Evolutionary conservation across 2,113 vertebrate species (phyloP), one percentile per base, ranked within the genome.

Genomic region (Misgurnus mizolepis): DNA sequence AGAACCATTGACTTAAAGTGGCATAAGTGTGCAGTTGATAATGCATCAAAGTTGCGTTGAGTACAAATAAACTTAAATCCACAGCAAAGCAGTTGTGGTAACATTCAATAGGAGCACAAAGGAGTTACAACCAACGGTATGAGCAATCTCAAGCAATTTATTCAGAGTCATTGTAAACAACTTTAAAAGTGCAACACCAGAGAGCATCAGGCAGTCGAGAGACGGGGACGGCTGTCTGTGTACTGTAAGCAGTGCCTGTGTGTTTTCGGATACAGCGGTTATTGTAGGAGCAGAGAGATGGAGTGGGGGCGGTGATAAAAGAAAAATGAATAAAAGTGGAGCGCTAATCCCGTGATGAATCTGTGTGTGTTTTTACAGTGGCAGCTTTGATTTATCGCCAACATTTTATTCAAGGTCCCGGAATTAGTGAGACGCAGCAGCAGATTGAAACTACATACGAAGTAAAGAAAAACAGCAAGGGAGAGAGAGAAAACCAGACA

Each of bases 331-430:
- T 86, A 90, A 90, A 91, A 89, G 83, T 85, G 71, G 88, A 90
- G 79, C 45, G 53, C 83, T 91, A 91, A 92, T 90, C 82, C 86
- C 34, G 85, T 92, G 90, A 91, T 91, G 88, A 89, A 92, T 92
- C 85, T 89, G 85, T 92, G 89, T 92, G 88, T 92, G 89, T 91
- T 91, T 91, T 92, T 85, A 82, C 82, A 58, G 77, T 91, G 90
- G 86, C 90, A 90, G 86, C 74, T 89, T 88, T 91, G 90, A 92
- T 93, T 92, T 91, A 93, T 91, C 88, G 88, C 88, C 81, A 88
- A 89, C 88, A 87, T 86, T 92, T 92, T 89, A 90, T 87, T 90
- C 91, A 91, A 89, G 88, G 89, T 89, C 86, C 82, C 85, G 88
- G 89, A 93, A 92, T 93, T 90, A 92, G 89, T 84, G 80, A 91